Base-by-base conservation (phyloP, 2,113 vertebrate genomes). In the Vireo altiloquus region DNA sequence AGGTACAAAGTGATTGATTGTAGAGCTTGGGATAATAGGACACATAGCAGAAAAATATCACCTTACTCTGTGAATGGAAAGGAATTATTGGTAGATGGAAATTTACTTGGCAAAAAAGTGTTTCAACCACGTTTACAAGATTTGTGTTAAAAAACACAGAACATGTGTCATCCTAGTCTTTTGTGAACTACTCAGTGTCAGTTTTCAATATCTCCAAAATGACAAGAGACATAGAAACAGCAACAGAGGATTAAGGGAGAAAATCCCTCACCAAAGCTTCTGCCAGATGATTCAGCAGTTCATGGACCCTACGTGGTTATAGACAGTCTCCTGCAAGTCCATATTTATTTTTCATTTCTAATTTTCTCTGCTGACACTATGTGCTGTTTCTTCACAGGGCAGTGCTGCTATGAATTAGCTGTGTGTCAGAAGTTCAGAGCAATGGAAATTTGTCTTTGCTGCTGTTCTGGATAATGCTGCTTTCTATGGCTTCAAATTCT, bases 291-390 rank as follows among this genome's bases (percentile, higher is more conserved):
- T 9, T 21, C 65, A 82, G 50, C n/a, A 76, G n/a, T 31, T 89
- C 74, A 68, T 2, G 22, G 61, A n/a, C 27, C 21, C 65, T 27
- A 0, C 0, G 2, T 50, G 13, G 4, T 49, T 57, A 47, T 3
- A 59, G 13, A 50, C 15, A 94, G 46, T 4, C 33, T 59, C 13
- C 17, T 72, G 61, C 28, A 79, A 59, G 21, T 7, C 30, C 33
- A 13, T 20, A 10, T 3, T 0, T 49, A 21, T 39, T 25, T 80
- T 83, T 52, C 7, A 44, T 53, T 65, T 87, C 49, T 57, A 39
- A 6, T 23, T 71, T 89, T n/a, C 52, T 13, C 25, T 44, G 40
- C 22, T 85, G 44, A 11, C 49, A 46, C 10, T 50, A 7, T 23
- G 17, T 25, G 30, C 12, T 60, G 24, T 59, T 65, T 52, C 33